Evolutionary conservation across 2,888 invertebrate genomes (phyloP).

Genomic region (Timandra comae): DNA sequence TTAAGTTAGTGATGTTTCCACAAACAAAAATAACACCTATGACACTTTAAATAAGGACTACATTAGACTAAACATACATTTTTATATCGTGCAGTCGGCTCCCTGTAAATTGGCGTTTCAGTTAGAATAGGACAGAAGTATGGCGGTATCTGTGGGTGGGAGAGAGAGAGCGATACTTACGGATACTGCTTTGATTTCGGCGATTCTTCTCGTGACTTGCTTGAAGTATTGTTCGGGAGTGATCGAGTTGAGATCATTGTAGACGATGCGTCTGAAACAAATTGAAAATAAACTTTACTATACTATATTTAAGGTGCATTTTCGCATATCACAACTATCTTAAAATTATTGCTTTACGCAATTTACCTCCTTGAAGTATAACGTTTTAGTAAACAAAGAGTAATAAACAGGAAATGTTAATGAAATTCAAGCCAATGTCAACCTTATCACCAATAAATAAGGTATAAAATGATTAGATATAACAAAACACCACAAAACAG

Average conservation of each 20-base stretch:
- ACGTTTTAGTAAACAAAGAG: too few species aligned
- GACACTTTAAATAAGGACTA: slow-evolving; percentile 9
- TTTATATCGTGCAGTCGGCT: slow-evolving; percentile 33
- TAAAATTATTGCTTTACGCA: background rate
- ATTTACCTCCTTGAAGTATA: too few species aligned
- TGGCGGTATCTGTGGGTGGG: slow-evolving; percentile 16
- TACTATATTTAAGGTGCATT: background rate
- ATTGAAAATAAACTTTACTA: slow-evolving; percentile 5
- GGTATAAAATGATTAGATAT: too few species aligned
- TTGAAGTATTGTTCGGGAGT: slow-evolving; percentile 97
- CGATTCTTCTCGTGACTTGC: slow-evolving; percentile 90
- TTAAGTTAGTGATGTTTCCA: slow-evolving; percentile 68
- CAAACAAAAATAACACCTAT: slow-evolving; percentile 28
- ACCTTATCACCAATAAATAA: too few species aligned
- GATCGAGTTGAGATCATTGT: slow-evolving; percentile 91
- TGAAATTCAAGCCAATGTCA: too few species aligned
- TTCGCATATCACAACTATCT: background rate
- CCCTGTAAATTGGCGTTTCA: slow-evolving; percentile 38
- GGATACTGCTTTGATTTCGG: slow-evolving; percentile 93
- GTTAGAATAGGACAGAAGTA: slow-evolving; percentile 26
- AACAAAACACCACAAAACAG: too few species aligned
- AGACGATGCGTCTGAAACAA: slow-evolving; percentile 86
- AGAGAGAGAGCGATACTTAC: slow-evolving; percentile 73
- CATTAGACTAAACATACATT: slow-evolving; percentile 44
- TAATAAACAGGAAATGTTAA: too few species aligned